Percentiles rank a stretch among this genome's conserved stretches.
Evolutionary conservation across 2,113 vertebrate genomes (phyloP).

Genomic region (Astur gentilis): DNA sequence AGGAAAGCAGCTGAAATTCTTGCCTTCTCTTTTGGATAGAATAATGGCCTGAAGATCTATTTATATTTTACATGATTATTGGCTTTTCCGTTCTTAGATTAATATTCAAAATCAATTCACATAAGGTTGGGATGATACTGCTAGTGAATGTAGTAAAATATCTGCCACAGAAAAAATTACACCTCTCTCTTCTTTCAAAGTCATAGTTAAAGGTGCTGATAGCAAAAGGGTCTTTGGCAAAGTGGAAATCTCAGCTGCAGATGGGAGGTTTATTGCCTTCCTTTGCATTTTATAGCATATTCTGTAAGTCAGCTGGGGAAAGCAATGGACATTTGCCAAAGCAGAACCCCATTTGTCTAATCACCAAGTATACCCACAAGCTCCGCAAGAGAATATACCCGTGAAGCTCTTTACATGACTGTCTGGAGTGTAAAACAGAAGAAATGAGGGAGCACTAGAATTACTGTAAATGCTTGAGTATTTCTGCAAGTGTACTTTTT

Average conservation of each 20-base stretch:
- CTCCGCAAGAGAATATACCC: constrained; percentile 37
- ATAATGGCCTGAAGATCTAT: neutral
- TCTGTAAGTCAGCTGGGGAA: constrained; percentile 62
- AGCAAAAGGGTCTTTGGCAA: constrained; percentile 59
- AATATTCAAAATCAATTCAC: constrained; percentile 23
- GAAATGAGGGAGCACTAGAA: neutral
- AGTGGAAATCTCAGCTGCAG: constrained; percentile 57
- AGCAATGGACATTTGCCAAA: constrained; percentile 61
- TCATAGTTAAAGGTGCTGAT: constrained; percentile 44
- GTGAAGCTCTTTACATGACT: constrained; percentile 4
- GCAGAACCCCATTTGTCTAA: constrained; percentile 62
- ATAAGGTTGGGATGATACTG: neutral
- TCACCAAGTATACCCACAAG: constrained; percentile 64
- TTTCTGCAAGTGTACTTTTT: constrained; percentile 7
- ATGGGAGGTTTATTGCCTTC: constrained; percentile 57
- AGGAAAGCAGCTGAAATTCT: neutral
- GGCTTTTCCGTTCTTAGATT: constrained; percentile 8
- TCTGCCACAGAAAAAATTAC: neutral
- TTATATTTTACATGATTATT: constrained; percentile 26
- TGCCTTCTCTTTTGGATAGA: neutral
- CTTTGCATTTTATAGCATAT: constrained; percentile 63
- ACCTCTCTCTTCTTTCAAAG: constrained; percentile 31
- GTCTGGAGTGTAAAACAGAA: constrained; percentile 24
- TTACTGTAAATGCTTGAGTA: neutral
- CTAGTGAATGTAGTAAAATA: neutral